These are phyloP conservation scores for Drosophila mimetica DNA, from an alignment of 2,888 invertebrate species.

Conservation along the genomic window DNA sequence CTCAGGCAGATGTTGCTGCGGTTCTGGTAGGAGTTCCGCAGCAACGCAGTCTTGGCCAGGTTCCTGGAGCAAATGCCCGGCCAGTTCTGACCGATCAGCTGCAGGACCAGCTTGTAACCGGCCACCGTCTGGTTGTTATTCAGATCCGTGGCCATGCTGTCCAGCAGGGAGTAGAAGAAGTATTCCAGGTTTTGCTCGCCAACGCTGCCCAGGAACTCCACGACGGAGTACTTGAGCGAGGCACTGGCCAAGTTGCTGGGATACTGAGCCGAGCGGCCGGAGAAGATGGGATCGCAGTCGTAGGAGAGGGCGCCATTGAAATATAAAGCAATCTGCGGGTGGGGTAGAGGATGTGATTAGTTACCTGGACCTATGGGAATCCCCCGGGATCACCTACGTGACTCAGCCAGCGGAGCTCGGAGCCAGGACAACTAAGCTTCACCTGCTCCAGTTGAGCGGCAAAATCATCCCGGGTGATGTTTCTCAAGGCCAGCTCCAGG, in stretches of 20 bases:
- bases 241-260: constrained; percentile 78
- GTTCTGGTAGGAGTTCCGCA: constrained; percentile 91
- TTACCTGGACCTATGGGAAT: fast-evolving
- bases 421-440: constrained; percentile 88
- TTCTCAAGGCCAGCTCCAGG: constrained; percentile 78
- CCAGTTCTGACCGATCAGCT: constrained; percentile 88
- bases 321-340: constrained; percentile 71
- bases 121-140: constrained; percentile 86
- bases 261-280: constrained; percentile 79
- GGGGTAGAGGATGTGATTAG: neutral
- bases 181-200: constrained; percentile 88
- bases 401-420: constrained; percentile 90
- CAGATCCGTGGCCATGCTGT: constrained; percentile 90
- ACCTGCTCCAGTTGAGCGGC: constrained; percentile 86
- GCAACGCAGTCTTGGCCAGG: constrained; percentile 87
- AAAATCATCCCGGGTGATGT: constrained; percentile 87
- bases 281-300: constrained; percentile 80
- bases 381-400: constrained; percentile 85
- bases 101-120: constrained; percentile 90
- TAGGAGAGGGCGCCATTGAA: constrained; percentile 76
- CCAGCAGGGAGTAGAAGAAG: constrained; percentile 89
- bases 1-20: constrained; percentile 90
- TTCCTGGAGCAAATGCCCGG: constrained; percentile 88
- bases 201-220: constrained; percentile 85
- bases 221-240: constrained; percentile 63